These are phyloP conservation scores for Epinephelus malabaricus DNA, from an alignment of 2,797 vertebrate genomes.

Conservation along the genomic window DNA sequence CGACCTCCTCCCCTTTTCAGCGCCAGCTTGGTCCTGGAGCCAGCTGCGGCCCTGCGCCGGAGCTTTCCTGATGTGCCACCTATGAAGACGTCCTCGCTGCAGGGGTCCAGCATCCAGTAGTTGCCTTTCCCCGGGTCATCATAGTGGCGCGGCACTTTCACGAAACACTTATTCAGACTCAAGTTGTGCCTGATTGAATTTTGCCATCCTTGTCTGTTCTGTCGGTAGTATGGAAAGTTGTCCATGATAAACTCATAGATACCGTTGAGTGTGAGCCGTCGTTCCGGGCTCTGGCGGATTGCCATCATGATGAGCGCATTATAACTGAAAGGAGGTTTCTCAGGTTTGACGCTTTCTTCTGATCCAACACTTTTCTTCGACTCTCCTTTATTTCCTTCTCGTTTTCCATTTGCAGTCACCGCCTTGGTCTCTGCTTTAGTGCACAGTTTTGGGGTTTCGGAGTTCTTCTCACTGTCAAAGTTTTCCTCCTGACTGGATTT, in stretches of 20 bases:
- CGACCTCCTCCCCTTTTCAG: conserved; percentile 76
- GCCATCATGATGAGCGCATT: conserved; percentile 92
- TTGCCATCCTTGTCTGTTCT: conserved; percentile 88
- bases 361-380: conserved; percentile 44
- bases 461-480: conserved; percentile 36
- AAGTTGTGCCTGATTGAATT: conserved; percentile 90
- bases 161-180: conserved; percentile 89
- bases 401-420: conserved; percentile 5
- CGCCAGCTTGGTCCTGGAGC: conserved; percentile 76
- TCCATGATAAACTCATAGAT: conserved; percentile 89
- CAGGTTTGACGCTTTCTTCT: conserved; percentile 62
- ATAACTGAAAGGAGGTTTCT: conserved; percentile 89
- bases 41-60: conserved; percentile 74
- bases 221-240: conserved; percentile 88
- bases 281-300: conserved; percentile 85
- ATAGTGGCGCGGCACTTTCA: conserved; percentile 88
- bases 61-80: conserved; percentile 87
- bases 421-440: conserved; percentile 18
- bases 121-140: conserved; percentile 89
- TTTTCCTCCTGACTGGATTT: conserved; percentile 36
- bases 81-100: conserved; percentile 89
- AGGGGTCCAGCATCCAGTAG: conserved; percentile 90
- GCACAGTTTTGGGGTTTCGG: conserved; percentile 26
- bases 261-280: conserved; percentile 86
- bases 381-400: conserved; percentile 31